Evolutionary conservation across 1,140 invertebrate genomes (phyloP).

Genomic region (Scaptomyza pallida): DNA sequence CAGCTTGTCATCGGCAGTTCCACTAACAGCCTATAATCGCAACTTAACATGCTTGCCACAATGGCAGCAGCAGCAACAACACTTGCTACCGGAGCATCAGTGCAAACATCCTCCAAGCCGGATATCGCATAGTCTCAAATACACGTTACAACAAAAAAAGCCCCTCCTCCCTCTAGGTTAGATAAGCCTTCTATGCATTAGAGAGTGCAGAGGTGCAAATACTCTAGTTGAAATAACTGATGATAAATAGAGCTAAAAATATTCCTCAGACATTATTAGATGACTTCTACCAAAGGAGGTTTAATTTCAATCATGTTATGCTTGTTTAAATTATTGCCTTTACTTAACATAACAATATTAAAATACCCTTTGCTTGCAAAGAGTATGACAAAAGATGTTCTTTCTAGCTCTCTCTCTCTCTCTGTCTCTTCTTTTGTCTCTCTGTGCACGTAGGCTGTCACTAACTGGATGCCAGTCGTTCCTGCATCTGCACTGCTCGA

Average conservation of each 20-base stretch:
- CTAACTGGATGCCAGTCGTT: conserved; percentile 23
- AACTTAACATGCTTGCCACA: conserved; percentile 77
- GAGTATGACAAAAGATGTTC: conserved; percentile 26
- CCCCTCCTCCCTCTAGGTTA: background rate
- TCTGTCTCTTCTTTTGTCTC: too few relatives aligned
- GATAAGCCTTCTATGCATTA: background rate
- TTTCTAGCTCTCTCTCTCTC: background rate
- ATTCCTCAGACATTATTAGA: too few relatives aligned
- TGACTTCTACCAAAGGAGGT: too few relatives aligned
- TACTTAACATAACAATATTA: background rate
- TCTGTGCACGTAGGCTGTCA: conserved; percentile 4
- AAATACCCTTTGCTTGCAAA: background rate
- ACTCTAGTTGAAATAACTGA: too few relatives aligned
- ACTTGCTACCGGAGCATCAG: conserved; percentile 61
- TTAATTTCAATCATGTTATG: too few relatives aligned
- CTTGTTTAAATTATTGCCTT: background rate
- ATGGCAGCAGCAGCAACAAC: conserved; percentile 11
- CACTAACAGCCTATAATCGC: conserved; percentile 82
- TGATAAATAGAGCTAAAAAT: too few relatives aligned
- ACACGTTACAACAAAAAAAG: conserved; percentile 32
- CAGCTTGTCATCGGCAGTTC: conserved; percentile 53
- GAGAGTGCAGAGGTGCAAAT: too few relatives aligned
- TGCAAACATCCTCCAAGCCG: conserved; percentile 74
- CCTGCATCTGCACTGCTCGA: conserved; percentile 37
- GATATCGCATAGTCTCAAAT: conserved; percentile 74